Percentiles rank a stretch among this genome's conserved stretches.
These are phyloP conservation scores for Columbina picui DNA, from an alignment of 2,113 vertebrate genomes.

Conservation along the genomic window DNA sequence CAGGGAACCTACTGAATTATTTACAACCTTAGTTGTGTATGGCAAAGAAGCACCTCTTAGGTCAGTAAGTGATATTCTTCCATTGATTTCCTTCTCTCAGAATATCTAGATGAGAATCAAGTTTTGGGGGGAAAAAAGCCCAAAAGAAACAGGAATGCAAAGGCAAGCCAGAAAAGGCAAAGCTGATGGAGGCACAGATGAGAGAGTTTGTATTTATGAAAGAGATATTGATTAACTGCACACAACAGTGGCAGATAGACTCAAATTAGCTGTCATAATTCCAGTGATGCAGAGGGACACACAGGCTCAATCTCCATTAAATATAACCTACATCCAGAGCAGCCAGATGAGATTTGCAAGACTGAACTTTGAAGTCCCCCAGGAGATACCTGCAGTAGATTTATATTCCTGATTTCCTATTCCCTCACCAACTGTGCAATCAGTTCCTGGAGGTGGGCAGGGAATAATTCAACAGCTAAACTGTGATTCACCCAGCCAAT, in stretches of 20 bases:
- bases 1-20: conserved; percentile 74
- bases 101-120: conserved; percentile 20
- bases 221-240: conserved; percentile 22
- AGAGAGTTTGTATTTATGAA: neutral
- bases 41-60: conserved; percentile 47
- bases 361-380: conserved; percentile 38
- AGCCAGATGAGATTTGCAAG: conserved; percentile 11
- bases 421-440: conserved; percentile 50
- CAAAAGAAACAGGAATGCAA: neutral
- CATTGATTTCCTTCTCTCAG: conserved; percentile 61
- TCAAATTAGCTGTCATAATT: conserved; percentile 51
- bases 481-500: conserved; percentile 64
- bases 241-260: neutral
- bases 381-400: conserved; percentile 31
- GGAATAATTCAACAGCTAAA: conserved; percentile 56
- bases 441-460: conserved; percentile 27
- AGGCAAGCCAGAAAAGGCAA: conserved; percentile 32
- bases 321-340: conserved; percentile 52
- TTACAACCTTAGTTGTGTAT: conserved; percentile 51
- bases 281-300: conserved; percentile 17
- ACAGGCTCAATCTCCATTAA: conserved; percentile 34
- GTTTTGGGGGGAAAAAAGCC: neutral
- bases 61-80: conserved; percentile 66
- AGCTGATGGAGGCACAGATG: neutral
- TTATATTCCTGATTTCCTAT: conserved; percentile 49